phyloP scores from a whole-genome alignment of 2,113 vertebrate species.

The Carollia perspicillata region DNA sequence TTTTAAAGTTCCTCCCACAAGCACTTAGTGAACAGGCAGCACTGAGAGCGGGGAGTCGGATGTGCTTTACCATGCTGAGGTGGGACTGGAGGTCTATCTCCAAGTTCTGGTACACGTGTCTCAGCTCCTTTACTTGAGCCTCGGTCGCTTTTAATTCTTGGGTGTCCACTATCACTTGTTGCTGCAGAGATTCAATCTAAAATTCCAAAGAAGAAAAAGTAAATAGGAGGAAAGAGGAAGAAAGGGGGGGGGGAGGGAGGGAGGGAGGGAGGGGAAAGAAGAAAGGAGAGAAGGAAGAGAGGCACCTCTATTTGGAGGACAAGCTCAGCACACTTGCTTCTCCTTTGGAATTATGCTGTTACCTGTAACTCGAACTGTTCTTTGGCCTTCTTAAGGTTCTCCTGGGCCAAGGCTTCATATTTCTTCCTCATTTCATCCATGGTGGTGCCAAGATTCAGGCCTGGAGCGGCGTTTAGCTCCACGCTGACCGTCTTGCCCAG shows the following conservation, averaged over 20 bases:
- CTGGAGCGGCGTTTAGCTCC: conserved; percentile 86
- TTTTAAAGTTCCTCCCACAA: neutral
- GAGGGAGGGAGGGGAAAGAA: neutral
- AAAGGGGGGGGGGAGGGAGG: neutral
- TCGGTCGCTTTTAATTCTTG: conserved; percentile 77
- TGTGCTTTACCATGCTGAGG: conserved; percentile 80
- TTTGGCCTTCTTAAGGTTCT: conserved; percentile 85
- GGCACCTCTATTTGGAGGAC: neutral
- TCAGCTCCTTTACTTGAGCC: conserved; percentile 82
- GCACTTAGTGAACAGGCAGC: neutral
- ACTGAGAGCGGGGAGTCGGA: neutral
- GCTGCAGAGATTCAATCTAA: conserved; percentile 73
- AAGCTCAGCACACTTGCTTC: neutral
- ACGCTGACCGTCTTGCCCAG: conserved; percentile 82
- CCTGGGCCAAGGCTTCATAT: conserved; percentile 85
- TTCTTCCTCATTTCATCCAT: conserved; percentile 88
- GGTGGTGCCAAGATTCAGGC: conserved; percentile 75
- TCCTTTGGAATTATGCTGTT: neutral
- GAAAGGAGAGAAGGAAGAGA: neutral
- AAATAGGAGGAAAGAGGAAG: neutral
- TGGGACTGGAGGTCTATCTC: conserved; percentile 89
- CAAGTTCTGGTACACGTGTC: conserved; percentile 82
- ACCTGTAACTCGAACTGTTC: conserved; percentile 86
- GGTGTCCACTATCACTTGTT: conserved; percentile 75
- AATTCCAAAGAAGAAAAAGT: conserved; percentile 67